phyloP scores from a whole-genome alignment of 2,888 invertebrate species.

The Seira musarum region DNA sequence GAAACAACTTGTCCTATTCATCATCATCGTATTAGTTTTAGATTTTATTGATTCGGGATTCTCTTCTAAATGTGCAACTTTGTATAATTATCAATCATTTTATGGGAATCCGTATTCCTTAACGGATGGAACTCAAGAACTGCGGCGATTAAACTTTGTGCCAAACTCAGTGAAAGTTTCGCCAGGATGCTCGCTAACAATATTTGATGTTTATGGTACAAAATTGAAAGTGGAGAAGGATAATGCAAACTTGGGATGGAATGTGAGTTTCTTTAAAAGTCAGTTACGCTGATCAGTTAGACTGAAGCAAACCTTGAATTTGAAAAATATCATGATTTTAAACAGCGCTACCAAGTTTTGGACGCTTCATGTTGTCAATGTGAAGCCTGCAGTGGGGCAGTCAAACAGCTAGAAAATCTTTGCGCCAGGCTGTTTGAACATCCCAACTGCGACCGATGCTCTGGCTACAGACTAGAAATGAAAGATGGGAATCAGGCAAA shows the following conservation, averaged over 20 bases:
- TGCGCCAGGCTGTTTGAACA: constrained; percentile 61
- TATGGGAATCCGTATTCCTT: constrained; percentile 37
- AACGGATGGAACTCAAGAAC: constrained; percentile 25
- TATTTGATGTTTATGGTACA: constrained; percentile 36
- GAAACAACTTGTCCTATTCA: neutral
- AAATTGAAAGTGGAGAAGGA: constrained; percentile 7
- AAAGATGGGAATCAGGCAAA: constrained; percentile 36
- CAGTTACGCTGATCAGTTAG: too few relatives aligned
- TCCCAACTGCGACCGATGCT: constrained; percentile 47
- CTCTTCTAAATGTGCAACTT: constrained; percentile 35
- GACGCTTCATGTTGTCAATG: constrained; percentile 58
- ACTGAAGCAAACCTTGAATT: neutral
- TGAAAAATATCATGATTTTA: neutral
- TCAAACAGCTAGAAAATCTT: constrained; percentile 6
- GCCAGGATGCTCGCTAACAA: constrained; percentile 35
- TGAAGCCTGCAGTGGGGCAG: constrained; percentile 42
- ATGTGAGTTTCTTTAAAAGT: constrained; percentile 17
- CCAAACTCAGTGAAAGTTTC: constrained; percentile 13
- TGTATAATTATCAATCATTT: constrained; percentile 30
- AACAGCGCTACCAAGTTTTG: constrained; percentile 15
- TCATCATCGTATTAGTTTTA: neutral
- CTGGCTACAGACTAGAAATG: constrained; percentile 45
- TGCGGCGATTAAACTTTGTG: constrained; percentile 22
- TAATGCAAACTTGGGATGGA: constrained; percentile 10
- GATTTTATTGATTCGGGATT: neutral